A percentile compares a stretch with the other conserved stretches of the same genome.
phyloP scores from a whole-genome alignment of 30 jellyfish, hydroid and myxozoan genomes.

The Rhopilema esculentum region DNA sequence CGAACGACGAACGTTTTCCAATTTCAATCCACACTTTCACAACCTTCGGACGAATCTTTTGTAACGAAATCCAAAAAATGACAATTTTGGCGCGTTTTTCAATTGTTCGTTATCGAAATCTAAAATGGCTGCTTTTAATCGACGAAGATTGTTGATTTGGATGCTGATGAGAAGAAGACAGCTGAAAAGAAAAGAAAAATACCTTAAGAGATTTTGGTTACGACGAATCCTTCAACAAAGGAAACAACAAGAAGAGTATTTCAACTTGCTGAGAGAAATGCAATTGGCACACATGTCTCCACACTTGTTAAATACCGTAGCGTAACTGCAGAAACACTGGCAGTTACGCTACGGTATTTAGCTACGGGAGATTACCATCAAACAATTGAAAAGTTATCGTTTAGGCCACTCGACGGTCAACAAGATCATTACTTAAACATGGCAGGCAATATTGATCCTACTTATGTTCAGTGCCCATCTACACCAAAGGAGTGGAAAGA shows the following conservation, averaged over 20 bases:
- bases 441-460: constrained; percentile 47
- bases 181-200: constrained; percentile 16
- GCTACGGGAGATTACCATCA: constrained; percentile 60
- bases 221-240: constrained; percentile 37
- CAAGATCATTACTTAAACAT: constrained; percentile 54
- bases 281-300: constrained; percentile 5
- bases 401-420: constrained; percentile 55
- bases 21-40: constrained; percentile 45
- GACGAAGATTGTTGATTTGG: constrained; percentile 24
- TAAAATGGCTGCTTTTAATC: constrained; percentile 29
- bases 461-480: constrained; percentile 48
- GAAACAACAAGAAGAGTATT: constrained; percentile 41
- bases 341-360: constrained; percentile 45
- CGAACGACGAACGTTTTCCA: constrained; percentile 48
- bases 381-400: constrained; percentile 34
- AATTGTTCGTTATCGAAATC: background rate
- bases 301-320: constrained; percentile 25
- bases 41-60: constrained; percentile 12
- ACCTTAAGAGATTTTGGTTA: constrained; percentile 50
- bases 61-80: background rate
- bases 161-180: constrained; percentile 28
- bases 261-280: no score
- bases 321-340: constrained; percentile 36
- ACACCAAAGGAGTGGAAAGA: constrained; percentile 51
- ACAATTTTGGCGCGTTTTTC: constrained; percentile 35